Conservation (phyloP, 2,888 invertebrate species). For the Cephonodes hylas region DNA sequence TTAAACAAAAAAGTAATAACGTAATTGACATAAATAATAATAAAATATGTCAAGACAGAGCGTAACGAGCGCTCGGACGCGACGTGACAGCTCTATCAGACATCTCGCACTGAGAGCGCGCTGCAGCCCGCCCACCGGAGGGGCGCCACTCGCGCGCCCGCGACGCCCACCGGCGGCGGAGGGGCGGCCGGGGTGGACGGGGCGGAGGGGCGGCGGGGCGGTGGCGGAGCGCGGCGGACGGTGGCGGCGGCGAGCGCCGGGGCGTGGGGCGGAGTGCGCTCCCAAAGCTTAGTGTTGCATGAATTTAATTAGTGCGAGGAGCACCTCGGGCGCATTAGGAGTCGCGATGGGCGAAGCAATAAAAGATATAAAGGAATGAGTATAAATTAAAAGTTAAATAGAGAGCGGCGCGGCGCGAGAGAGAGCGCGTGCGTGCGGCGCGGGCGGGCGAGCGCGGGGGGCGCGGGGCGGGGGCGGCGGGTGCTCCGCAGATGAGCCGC, state of each 20-base stretch:
- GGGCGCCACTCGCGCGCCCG: conserved; percentile 20
- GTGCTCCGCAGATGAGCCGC: conserved; percentile 54
- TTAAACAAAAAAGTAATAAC: conserved; percentile 81
- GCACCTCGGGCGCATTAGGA: conserved; percentile 81
- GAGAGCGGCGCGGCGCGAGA: conserved; percentile 60
- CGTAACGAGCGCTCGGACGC: conserved; percentile 76
- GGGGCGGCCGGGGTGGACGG: conserved; percentile 35
- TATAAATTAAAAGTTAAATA: conserved; percentile 82
- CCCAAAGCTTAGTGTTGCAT: conserved; percentile 78
- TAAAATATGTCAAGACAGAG: conserved; percentile 78
- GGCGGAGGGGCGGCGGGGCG: conserved; percentile 31
- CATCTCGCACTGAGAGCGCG: conserved; percentile 68
- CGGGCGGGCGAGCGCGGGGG: too few relatives aligned
- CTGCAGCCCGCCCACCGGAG: conserved; percentile 33
- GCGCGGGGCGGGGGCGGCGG: too few relatives aligned
- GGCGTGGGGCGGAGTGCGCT: conserved; percentile 43
- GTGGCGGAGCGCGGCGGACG: not conserved
- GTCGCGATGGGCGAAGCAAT: conserved; percentile 81
- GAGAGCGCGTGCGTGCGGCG: conserved; percentile 36
- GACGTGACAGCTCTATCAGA: conserved; percentile 79
- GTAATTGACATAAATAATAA: conserved; percentile 82
- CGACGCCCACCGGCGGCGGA: conserved; percentile 11
- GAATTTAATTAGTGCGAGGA: conserved; percentile 81
- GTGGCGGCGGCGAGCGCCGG: not conserved
- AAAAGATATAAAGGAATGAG: conserved; percentile 82